Evolutionary conservation across 2,888 invertebrate species (phyloP).

Genomic region (Ariolimax columbianus): DNA sequence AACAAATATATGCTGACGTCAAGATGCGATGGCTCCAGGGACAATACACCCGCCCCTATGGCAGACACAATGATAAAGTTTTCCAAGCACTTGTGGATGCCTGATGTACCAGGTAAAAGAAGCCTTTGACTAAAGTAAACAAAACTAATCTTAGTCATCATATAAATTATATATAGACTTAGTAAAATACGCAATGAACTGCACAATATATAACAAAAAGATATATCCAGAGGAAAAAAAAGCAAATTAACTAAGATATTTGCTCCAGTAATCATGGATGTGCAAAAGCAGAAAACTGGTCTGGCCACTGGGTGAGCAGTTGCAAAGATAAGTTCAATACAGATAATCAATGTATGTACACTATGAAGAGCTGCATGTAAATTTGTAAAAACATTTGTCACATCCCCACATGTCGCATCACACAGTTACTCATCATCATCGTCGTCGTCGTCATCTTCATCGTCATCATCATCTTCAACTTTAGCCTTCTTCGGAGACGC

Average conservation of each 20-base stretch:
- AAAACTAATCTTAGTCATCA: background rate
- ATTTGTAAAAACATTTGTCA: background rate
- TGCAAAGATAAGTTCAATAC: background rate
- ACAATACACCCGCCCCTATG: no score
- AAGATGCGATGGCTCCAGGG: no score
- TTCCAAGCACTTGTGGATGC: no score
- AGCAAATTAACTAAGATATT: background rate
- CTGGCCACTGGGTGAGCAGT: background rate
- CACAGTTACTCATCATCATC: constrained; percentile 53
- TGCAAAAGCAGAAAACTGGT: background rate
- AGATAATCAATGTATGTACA: constrained; percentile 1
- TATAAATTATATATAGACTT: background rate
- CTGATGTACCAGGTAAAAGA: no score
- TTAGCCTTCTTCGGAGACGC: constrained; percentile 54
- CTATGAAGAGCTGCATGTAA: background rate
- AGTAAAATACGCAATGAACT: background rate
- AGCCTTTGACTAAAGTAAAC: no score
- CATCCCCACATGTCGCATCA: background rate
- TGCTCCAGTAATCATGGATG: background rate
- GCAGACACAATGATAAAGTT: no score
- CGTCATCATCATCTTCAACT: constrained; percentile 52
- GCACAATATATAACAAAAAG: background rate
- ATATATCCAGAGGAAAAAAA: background rate
- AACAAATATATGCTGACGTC: no score
- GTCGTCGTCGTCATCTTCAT: constrained; percentile 55